A percentile compares a stretch with the other conserved stretches of the same genome.
Evolutionary conservation across 1,140 invertebrate genomes (phyloP).

Genomic region (Metaphire vulgaris): DNA sequence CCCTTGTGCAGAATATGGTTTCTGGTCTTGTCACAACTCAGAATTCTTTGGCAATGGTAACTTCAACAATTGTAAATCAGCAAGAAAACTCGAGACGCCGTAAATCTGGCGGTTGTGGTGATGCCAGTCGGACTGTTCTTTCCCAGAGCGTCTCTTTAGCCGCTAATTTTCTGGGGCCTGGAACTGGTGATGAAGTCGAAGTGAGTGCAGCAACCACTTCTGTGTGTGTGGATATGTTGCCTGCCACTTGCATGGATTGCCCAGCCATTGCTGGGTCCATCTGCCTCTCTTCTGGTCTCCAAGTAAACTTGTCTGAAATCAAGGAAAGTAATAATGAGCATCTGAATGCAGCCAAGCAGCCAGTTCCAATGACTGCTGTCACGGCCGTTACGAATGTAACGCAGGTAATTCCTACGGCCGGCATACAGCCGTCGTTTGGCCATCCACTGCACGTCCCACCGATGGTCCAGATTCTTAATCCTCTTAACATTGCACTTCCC

Average conservation of each 20-base stretch:
- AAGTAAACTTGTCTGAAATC: not conserved
- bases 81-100: not conserved
- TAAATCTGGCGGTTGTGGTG: not conserved
- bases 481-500: not conserved
- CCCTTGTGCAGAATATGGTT: conserved; percentile 33
- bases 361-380: not conserved
- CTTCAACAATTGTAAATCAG: conserved; percentile 2
- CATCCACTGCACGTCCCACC: too few species aligned
- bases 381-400: not conserved
- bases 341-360: not conserved
- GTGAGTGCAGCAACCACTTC: not conserved
- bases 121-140: not conserved
- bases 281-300: not conserved
- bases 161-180: too few species aligned
- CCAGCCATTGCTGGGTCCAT: not conserved
- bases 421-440: not conserved
- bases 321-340: not conserved
- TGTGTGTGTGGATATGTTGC: not conserved
- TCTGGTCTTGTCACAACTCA: conserved; percentile 29
- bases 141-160: not conserved
- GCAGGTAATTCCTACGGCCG: not conserved
- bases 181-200: too few species aligned
- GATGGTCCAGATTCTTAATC: not conserved
- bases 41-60: conserved; percentile 19
- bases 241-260: not conserved